phyloP scores from a whole-genome alignment of 2,888 invertebrate species.

The Drosophila emarginata region DNA sequence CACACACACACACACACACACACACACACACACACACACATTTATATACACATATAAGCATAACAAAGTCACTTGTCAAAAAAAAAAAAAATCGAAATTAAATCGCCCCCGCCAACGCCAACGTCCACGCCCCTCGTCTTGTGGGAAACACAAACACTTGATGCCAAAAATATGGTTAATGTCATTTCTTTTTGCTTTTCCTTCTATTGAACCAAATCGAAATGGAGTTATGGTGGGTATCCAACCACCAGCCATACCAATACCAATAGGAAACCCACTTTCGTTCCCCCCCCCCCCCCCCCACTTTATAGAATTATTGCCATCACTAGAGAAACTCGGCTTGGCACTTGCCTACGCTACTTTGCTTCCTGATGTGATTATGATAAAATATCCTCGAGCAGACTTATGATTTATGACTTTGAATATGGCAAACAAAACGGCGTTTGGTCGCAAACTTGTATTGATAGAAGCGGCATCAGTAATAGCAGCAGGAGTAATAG shows the following conservation, averaged over 20 bases:
- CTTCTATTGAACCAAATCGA: slow-evolving; percentile 60
- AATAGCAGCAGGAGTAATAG: slow-evolving; percentile 15
- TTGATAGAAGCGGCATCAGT: slow-evolving; percentile 33
- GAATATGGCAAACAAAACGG: slow-evolving; percentile 75
- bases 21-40: neutral
- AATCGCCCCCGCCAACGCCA: slow-evolving; percentile 48
- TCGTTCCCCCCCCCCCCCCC: neutral
- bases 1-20: neutral
- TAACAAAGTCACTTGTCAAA: slow-evolving; percentile 66
- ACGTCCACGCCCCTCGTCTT: neutral
- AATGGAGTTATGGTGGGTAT: slow-evolving; percentile 27
- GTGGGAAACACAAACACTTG: slow-evolving; percentile 51
- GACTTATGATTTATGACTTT: slow-evolving; percentile 78
- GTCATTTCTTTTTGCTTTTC: slow-evolving; percentile 55
- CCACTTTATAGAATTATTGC: too few relatives aligned
- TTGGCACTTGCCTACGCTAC: slow-evolving; percentile 24
- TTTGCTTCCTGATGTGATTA: slow-evolving; percentile 75
- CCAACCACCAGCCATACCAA: neutral
- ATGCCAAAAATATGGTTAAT: slow-evolving; percentile 76
- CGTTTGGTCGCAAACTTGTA: slow-evolving; percentile 48
- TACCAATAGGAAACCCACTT: slow-evolving; percentile 3
- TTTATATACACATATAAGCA: slow-evolving; percentile 10
- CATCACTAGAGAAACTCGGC: neutral
- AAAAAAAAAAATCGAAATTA: slow-evolving; percentile 65
- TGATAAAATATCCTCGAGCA: slow-evolving; percentile 77